Percentiles rank a stretch among this genome's conserved stretches.
Conservation (phyloP, 1,140 invertebrate genomes). For the Batillaria attramentaria region DNA sequence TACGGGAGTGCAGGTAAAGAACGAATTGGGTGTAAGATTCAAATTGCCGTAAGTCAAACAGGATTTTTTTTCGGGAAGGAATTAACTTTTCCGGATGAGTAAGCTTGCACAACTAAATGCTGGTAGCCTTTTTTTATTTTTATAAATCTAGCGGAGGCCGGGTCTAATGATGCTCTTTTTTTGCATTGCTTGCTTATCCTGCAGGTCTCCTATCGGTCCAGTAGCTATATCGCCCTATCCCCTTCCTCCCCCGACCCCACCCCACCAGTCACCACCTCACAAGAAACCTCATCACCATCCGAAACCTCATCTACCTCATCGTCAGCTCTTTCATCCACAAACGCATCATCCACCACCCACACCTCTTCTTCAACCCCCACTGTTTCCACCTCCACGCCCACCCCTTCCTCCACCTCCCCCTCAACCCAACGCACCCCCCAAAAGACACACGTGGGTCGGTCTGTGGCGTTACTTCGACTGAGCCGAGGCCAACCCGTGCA, state of each 20-base stretch:
- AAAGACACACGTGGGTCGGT: not conserved
- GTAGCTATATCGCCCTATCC: constrained; percentile 27
- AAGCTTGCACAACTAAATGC: not conserved
- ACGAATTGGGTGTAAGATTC: too few species aligned
- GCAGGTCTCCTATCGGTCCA: constrained; percentile 22
- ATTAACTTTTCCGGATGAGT: not conserved
- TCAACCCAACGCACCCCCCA: not conserved
- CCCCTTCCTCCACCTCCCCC: not conserved
- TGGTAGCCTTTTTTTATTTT: not conserved
- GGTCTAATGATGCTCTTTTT: too few species aligned
- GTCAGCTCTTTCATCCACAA: not conserved
- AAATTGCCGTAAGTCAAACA: not conserved
- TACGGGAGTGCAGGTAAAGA: too few species aligned
- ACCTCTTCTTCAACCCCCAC: not conserved
- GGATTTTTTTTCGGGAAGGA: not conserved
- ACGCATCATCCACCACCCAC: not conserved
- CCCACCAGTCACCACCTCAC: not conserved
- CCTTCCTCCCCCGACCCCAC: constrained; percentile 7
- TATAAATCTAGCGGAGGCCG: too few species aligned
- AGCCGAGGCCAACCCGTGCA: constrained; percentile 18
- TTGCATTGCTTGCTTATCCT: not conserved
- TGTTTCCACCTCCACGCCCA: not conserved
- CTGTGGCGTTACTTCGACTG: constrained; percentile 24
- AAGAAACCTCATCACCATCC: not conserved
- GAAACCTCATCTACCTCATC: not conserved